Conservation (phyloP, 2,888 invertebrate genomes). For the Didymodactylos carnosus region DNA sequence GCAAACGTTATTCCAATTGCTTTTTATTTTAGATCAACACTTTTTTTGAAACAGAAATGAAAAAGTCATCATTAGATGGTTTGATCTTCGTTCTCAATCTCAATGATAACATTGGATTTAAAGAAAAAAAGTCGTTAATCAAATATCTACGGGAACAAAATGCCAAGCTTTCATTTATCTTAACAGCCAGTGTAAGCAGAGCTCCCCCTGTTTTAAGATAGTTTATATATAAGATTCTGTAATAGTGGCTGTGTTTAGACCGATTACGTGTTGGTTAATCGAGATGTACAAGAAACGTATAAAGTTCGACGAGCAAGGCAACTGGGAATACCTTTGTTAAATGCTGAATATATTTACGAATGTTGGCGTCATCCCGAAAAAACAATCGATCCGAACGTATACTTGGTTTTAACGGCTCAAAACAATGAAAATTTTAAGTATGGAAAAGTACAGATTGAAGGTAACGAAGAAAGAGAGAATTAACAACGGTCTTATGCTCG, state of each 20-base stretch:
- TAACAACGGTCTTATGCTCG: too few species aligned
- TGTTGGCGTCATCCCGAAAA: too few species aligned
- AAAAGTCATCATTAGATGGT: not conserved
- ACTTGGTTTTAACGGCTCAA: too few species aligned
- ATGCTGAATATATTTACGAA: not conserved
- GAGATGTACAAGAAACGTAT: not conserved
- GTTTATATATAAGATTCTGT: too few species aligned
- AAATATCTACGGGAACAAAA: not conserved
- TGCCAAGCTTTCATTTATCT: not conserved
- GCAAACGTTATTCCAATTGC: too few species aligned
- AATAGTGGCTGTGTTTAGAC: not conserved
- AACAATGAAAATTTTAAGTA: too few species aligned
- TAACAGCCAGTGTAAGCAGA: not conserved
- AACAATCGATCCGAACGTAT: too few species aligned
- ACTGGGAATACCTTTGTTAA: not conserved
- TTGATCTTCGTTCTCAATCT: not conserved
- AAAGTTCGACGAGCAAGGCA: not conserved
- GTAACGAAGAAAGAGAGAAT: too few species aligned
- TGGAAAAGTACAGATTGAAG: too few species aligned
- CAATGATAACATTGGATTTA: not conserved
- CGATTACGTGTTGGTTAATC: not conserved
- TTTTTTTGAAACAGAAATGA: not conserved
- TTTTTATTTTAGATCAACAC: too few species aligned
- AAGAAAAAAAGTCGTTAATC: not conserved
- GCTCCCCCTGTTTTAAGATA: not conserved